Evolutionary conservation across 2,888 invertebrate species (phyloP), one percentile per base, ranked within the genome.

Genomic region (Onchidella celtica): DNA sequence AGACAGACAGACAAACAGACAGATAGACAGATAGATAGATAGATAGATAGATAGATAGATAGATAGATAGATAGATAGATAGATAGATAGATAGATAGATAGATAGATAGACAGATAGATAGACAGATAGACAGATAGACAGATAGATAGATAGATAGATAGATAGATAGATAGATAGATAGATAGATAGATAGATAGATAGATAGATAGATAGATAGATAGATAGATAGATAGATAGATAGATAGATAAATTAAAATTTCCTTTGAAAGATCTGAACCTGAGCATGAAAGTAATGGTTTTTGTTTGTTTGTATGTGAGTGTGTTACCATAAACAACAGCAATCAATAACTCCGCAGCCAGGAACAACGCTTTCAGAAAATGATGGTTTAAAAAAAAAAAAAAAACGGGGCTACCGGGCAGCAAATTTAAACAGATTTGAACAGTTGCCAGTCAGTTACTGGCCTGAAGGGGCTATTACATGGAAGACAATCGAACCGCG

Each of bases 141-240:
- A 63, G 63, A 63, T 27, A 63, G 63, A 63, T 27, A 63, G 63
- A 63, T 27, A 63, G 63, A 63, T 27, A 63, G 63, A 63, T 27
- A 63, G 63, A 63, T 27, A 63, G 63, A 63, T 27, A 63, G 63
- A 63, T 63, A 63, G 63, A 63, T 63, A 27, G 63, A 63, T 63
- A 63, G 63, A 63, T 63, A 63, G 63, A 63, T 63, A 63, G 63
- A 63, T 63, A 63, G 63, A 63, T 63, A 63, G 63, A 63, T 63
- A 63, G 63, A 63, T 63, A 63, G 63, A 63, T 63, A 63, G 63
- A 63, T 63, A 63, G 63, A 63, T 63, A 63, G 63, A 63, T 63
- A 63, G 63, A 63, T 63, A 63, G 63, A 63, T 63, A 63, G 63
- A 63, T 63, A 63, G 63, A 24, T 24, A 57, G 57, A 21, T 24